Evolutionary conservation across 2,113 vertebrate species (phyloP), one percentile per base, ranked within the genome.

Genomic region (Oryctolagus cuniculus): DNA sequence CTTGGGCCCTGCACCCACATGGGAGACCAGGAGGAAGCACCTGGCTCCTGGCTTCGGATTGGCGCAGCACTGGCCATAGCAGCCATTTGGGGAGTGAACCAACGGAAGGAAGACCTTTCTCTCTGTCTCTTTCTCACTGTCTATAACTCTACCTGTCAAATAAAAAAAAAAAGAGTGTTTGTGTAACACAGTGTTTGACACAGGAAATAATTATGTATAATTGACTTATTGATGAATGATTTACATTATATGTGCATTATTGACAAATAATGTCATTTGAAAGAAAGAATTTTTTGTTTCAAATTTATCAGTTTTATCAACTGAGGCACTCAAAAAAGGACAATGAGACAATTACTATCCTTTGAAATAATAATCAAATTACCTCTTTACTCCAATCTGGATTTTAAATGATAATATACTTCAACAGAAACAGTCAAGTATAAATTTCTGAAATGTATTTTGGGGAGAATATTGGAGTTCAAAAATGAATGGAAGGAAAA

Each of bases 321-420:
- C 74, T 70, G 24, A 51, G 17, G 3, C 58, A 86, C 49, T 63
- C 51, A 86, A 63, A 36, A 78, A 78, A 31, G 15, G 29, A 44
- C 27, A 75, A 55, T 36, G 24, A 31, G 10, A 74, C 16, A 51
- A 66, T 67, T 61, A 13, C 34, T 92, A 13, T 15, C 22, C 1
- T 55, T 89, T 15, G 24, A 36, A 21, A n/a, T 36, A 64, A 58
- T 58, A 90, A 94, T 36, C 25, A 53, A 78, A 73, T 44, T 17
- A 64, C 64, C 31, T 69, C 19, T 55, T 44, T 74, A 38, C 44
- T 90, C 16, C 25, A 75, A 25, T 5, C 15, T 38, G 11, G n/a
- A 44, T 22, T 89, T 3, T 81, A 93, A 77, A 93, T 88, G 17
- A 27, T 80, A 34, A 84, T 73, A 72, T 0, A 90, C 80, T 89